Evolutionary conservation across 2,888 invertebrate genomes (phyloP).

Genomic region (Papilio elwesi): DNA sequence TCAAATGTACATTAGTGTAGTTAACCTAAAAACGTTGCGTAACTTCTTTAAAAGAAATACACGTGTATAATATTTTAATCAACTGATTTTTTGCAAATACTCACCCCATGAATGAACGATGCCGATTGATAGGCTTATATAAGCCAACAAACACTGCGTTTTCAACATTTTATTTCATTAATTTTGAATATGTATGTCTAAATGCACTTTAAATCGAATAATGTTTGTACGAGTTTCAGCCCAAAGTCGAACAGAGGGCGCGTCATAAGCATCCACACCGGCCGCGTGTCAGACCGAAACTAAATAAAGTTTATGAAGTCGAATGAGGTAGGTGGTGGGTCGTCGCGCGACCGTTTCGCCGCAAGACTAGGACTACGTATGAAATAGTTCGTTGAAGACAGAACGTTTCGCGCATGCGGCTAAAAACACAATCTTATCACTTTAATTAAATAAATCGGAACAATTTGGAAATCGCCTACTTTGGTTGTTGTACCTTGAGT

Average conservation of each 20-base stretch:
- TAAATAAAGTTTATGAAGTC: constrained; percentile 46
- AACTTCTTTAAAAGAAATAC: constrained; percentile 65
- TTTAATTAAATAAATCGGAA: constrained; percentile 35
- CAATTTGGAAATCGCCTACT: constrained; percentile 40
- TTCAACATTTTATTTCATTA: constrained; percentile 78
- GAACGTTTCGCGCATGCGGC: constrained; percentile 63
- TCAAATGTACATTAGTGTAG: constrained; percentile 9
- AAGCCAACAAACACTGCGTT: constrained; percentile 65
- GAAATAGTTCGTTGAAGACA: constrained; percentile 68
- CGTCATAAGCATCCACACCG: constrained; percentile 62
- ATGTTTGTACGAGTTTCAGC: constrained; percentile 68
- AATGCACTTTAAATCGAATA: constrained; percentile 69
- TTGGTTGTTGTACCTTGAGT: constrained; percentile 44
- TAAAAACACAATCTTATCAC: constrained; percentile 58
- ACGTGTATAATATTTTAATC: constrained; percentile 70
- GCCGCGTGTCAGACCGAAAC: constrained; percentile 70
- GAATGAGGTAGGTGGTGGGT: constrained; percentile 44
- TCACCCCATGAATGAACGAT: constrained; percentile 74
- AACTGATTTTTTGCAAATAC: constrained; percentile 72
- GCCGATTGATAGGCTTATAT: constrained; percentile 61
- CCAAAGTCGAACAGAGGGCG: constrained; percentile 63
- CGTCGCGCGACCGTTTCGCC: constrained; percentile 32
- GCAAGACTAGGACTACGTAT: constrained; percentile 43
- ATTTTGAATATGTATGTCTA: constrained; percentile 59
- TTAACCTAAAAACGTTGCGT: constrained; percentile 62